These are phyloP conservation scores for Drosophila pseudotakahashii DNA, from an alignment of 2,888 invertebrate species.

Conservation along the genomic window DNA sequence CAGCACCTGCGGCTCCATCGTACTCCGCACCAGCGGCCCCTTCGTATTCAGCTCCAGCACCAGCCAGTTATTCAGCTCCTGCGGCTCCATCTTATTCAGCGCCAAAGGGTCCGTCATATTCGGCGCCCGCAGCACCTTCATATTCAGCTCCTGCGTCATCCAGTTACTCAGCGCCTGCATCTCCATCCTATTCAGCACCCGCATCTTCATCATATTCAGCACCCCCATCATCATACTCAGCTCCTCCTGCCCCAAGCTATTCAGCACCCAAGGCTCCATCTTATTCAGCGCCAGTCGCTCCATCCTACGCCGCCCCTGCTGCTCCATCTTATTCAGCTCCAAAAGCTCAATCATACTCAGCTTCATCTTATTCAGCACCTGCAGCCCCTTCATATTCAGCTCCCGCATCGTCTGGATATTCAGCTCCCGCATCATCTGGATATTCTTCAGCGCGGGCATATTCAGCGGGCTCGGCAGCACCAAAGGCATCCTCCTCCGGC, in stretches of 20 bases:
- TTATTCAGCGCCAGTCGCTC: conserved; percentile 3
- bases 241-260: background rate
- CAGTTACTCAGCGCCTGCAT: conserved; percentile 19
- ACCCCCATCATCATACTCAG: conserved; percentile 14
- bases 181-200: conserved; percentile 1
- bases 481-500: background rate
- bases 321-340: conserved; percentile 3
- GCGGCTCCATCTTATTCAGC: conserved; percentile 12
- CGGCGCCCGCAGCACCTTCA: conserved; percentile 7
- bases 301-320: background rate
- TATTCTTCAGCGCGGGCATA: conserved; percentile 7
- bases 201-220: conserved; percentile 6
- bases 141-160: conserved; percentile 16
- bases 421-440: conserved; percentile 19
- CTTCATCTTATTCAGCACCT: conserved; percentile 8
- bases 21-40: conserved; percentile 23
- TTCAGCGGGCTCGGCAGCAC: conserved; percentile 18
- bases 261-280: background rate
- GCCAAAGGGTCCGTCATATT: background rate
- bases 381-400: conserved; percentile 7
- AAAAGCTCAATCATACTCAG: conserved; percentile 19
- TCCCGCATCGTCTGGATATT: conserved; percentile 26
- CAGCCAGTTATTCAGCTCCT: conserved; percentile 18
- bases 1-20: conserved; percentile 16
- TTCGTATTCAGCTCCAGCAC: background rate